These are phyloP conservation scores for Druon quercuslanigerum DNA, from an alignment of 1,140 invertebrate genomes.

Conservation along the genomic window DNA sequence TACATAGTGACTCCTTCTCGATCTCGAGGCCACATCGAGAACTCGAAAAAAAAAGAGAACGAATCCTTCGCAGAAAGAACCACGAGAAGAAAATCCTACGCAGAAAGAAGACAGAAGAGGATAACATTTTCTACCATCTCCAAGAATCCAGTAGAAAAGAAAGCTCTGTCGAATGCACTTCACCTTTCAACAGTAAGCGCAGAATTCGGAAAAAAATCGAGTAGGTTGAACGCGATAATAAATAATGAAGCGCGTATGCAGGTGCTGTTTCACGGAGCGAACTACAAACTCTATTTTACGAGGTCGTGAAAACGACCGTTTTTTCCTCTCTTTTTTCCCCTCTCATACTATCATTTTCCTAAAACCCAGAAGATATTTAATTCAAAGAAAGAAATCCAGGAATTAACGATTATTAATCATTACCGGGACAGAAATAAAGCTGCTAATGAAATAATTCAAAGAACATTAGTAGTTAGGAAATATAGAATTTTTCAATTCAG, in stretches of 20 bases:
- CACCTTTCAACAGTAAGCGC: neutral
- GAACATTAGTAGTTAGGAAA: neutral
- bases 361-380: no score
- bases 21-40: constrained; percentile 46
- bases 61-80: no score
- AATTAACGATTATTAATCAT: neutral
- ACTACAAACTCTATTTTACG: constrained; percentile 1
- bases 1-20: constrained; percentile 64
- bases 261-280: constrained; percentile 29
- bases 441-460: neutral
- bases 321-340: neutral
- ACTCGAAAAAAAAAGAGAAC: constrained; percentile 42
- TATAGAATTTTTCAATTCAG: neutral
- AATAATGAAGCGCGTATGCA: constrained; percentile 15
- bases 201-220: neutral
- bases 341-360: neutral
- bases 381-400: no score
- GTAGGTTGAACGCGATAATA: constrained; percentile 12
- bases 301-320: neutral
- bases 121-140: constrained; percentile 31
- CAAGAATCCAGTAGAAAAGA: constrained; percentile 33
- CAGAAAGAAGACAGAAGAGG: constrained; percentile 22
- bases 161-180: constrained; percentile 2
- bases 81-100: no score
- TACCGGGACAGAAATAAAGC: neutral